Evolutionary conservation across 35 echinoderm and acorn worm genomes (phyloP).

Genomic region (Lytechinus pictus): DNA sequence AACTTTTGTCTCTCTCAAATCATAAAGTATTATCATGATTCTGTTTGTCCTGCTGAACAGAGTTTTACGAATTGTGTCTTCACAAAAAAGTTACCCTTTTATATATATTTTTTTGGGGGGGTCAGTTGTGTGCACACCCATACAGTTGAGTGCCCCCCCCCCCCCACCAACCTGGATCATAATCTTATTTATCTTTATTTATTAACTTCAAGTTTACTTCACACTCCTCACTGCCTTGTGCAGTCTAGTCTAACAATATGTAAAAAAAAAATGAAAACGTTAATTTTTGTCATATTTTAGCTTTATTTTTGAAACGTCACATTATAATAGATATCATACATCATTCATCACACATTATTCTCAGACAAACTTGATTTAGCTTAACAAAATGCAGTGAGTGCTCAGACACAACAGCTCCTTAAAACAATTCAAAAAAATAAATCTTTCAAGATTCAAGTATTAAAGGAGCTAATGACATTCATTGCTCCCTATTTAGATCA

Average conservation of each 20-base stretch:
- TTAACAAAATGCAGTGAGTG: background rate
- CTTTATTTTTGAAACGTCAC: constrained; percentile 3
- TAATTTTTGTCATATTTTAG: background rate
- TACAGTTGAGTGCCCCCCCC: too few species aligned
- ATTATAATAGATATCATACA: constrained; percentile 7
- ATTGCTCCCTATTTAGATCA: too few species aligned
- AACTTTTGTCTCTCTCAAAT: too few species aligned
- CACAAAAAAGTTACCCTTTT: background rate
- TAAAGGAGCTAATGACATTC: too few species aligned
- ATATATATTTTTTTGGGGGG: too few species aligned
- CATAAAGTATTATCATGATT: too few species aligned
- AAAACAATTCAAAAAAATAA: background rate
- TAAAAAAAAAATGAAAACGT: background rate
- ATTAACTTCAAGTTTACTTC: background rate
- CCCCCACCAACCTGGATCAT: too few species aligned
- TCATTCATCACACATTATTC: background rate
- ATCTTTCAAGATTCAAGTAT: background rate
- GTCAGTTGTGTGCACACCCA: too few species aligned
- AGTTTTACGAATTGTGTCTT: background rate
- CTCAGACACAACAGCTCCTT: background rate
- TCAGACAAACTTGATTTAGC: background rate
- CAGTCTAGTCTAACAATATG: background rate
- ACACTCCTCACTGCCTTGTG: background rate
- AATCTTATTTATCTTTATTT: too few species aligned
- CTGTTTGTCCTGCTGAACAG: too few species aligned